Evolutionary conservation across 1,140 invertebrate species (phyloP), one percentile per base, ranked within the genome.

Genomic region (Andricus grossulariae): DNA sequence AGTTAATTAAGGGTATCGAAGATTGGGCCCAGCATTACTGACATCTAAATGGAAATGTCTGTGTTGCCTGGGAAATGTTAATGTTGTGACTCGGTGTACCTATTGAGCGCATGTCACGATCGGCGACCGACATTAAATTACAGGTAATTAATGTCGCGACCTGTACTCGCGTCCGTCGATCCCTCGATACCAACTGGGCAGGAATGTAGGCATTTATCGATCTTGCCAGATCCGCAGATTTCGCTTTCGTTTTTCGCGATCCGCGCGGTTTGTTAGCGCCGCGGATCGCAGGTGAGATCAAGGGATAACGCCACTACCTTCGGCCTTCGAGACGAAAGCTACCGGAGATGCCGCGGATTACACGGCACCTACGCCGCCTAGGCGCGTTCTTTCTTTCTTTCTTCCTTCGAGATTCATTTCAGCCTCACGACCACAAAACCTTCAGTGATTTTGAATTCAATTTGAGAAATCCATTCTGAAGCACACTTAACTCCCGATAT

Each of bases 331-430:
- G 60, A 66, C 39, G 60, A 66, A 66, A 39, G 76, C 50, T 55
- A 73, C 51, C 74, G 75, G 80, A 84, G 84, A 87, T 87, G 82
- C 84, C 85, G 85, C 83, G 82, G 83, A 86, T 86, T 86, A 80
- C 80, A 76, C 79, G 77, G 80, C 82, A 84, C 83, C 81, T 81
- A 73, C 60, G 25, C 32, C 15, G 60, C 60, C 21, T 66, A 66
- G 60, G 16, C 16, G 25, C 21, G 50, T 71, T 76, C 70, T 71
- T 70, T 50, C 18, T 10, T 25, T n/a, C n/a, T n/a, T 39, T 66
- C 39, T 66, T 7, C 16, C 3, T 21, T n/a, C 18, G 4, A 12
- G 10, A 19, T 11, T 21, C 54, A 10, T 21, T 55, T 12, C 15
- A 15, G 21, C 16, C 0, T 66, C 39, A 39, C 60, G 60, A 45